Conservation (phyloP, 2,888 invertebrate species). For the Anoplius nigerrimus region DNA sequence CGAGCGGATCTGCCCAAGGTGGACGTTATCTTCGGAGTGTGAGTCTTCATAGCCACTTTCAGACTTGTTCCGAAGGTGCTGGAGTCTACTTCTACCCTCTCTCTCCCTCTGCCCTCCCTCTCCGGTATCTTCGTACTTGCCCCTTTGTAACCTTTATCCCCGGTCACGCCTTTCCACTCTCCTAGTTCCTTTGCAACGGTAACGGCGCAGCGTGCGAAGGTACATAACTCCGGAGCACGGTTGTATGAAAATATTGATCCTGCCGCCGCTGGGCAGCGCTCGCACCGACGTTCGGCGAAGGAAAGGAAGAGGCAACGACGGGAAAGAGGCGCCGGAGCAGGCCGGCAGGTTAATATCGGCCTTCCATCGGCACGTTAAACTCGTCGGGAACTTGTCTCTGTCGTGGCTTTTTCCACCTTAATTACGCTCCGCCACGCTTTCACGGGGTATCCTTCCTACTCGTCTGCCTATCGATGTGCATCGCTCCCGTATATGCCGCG, state of each 20-base stretch:
- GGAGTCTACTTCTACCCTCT: neutral
- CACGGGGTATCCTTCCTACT: too few relatives aligned
- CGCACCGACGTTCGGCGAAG: neutral
- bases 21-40: too few relatives aligned
- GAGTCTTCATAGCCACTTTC: too few relatives aligned
- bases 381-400: neutral
- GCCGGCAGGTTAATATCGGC: too few relatives aligned
- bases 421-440: neutral
- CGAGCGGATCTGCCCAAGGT: too few relatives aligned
- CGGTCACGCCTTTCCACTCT: too few relatives aligned
- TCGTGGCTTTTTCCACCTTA: neutral
- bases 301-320: neutral
- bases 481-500: too few relatives aligned
- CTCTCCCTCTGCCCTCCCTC: neutral
- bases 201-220: too few relatives aligned
- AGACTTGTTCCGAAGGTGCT: neutral
- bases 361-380: too few relatives aligned
- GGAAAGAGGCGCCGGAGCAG: neutral
- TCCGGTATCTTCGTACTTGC: neutral
- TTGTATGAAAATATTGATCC: constrained; percentile 18
- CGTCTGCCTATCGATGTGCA: too few relatives aligned
- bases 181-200: too few relatives aligned
- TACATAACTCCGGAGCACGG: neutral
- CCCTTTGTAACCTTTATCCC: too few relatives aligned
- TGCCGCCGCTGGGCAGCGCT: neutral